Percentiles rank a stretch among this genome's conserved stretches.
phyloP scores from a whole-genome alignment of 2,888 invertebrate genomes.

The Serrognathus titanus region DNA sequence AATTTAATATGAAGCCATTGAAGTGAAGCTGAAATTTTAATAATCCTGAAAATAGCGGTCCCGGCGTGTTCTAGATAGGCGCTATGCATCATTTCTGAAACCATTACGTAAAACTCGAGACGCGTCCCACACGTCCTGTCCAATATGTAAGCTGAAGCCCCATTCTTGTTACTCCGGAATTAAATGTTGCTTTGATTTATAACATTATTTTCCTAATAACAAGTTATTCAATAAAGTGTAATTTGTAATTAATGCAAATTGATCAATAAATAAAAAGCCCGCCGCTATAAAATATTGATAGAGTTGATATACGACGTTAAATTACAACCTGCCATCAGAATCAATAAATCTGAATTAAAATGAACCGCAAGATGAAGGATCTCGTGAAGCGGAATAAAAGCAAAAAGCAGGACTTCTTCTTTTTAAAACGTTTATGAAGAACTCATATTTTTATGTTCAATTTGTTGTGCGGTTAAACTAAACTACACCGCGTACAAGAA shows the following conservation, averaged over 20 bases:
- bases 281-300: conserved; percentile 11
- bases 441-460: no score
- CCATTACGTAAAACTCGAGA: conserved; percentile 26
- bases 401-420: no score
- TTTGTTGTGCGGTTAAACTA: no score
- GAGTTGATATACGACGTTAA: conserved; percentile 12
- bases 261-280: conserved; percentile 12
- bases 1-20: conserved; percentile 33
- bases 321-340: conserved; percentile 14
- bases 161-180: background rate
- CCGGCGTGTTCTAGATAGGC: conserved; percentile 9
- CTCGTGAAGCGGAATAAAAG: no score
- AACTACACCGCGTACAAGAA: no score
- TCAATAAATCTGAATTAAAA: background rate
- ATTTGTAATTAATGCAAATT: conserved; percentile 19
- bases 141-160: background rate
- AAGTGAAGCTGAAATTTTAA: conserved; percentile 36
- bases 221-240: conserved; percentile 10
- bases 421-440: no score
- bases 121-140: conserved; percentile 4
- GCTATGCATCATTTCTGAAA: conserved; percentile 31
- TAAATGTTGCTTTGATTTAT: conserved; percentile 7
- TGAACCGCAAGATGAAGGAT: no score
- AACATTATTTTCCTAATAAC: conserved; percentile 10
- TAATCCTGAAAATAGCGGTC: conserved; percentile 33